These are phyloP conservation scores for Cariama cristata DNA, from an alignment of 2,113 vertebrate species.

Conservation along the genomic window DNA sequence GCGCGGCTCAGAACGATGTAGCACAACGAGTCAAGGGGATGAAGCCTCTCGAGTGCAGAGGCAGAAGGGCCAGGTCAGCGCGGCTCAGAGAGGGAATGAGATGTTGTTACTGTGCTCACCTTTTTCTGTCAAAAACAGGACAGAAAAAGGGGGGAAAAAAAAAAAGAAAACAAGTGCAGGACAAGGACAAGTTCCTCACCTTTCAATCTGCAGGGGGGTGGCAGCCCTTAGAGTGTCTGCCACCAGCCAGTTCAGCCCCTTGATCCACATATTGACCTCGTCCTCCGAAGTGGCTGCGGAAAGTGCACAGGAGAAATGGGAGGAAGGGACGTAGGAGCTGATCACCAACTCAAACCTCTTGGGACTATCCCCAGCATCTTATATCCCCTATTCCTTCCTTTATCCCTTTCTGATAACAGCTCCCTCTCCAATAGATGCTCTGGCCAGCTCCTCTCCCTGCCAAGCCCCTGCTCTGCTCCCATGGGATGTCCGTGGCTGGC, in stretches of 20 bases:
- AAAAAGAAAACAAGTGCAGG: not conserved
- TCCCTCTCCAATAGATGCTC: not conserved
- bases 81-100: not conserved
- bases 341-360: not conserved
- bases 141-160: not conserved
- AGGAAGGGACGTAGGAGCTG: not conserved
- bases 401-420: not conserved
- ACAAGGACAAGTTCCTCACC: slow-evolving; percentile 72
- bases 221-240: slow-evolving; percentile 90
- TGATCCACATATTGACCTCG: slow-evolving; percentile 98
- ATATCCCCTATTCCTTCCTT: not conserved
- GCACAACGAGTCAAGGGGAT: too few relatives aligned
- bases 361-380: not conserved
- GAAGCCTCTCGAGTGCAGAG: not conserved
- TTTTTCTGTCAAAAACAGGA: not conserved
- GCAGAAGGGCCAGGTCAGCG: not conserved
- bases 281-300: slow-evolving; percentile 92
- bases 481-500: fast-evolving
- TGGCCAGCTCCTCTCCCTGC: not conserved
- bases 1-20: fast-evolving
- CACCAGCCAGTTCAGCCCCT: slow-evolving; percentile 93
- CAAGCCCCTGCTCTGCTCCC: not conserved
- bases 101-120: not conserved
- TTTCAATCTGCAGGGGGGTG: slow-evolving; percentile 95
- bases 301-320: not conserved